Evolutionary conservation across 1,140 invertebrate genomes (phyloP).

Genomic region (Chionoecetes opilio): DNA sequence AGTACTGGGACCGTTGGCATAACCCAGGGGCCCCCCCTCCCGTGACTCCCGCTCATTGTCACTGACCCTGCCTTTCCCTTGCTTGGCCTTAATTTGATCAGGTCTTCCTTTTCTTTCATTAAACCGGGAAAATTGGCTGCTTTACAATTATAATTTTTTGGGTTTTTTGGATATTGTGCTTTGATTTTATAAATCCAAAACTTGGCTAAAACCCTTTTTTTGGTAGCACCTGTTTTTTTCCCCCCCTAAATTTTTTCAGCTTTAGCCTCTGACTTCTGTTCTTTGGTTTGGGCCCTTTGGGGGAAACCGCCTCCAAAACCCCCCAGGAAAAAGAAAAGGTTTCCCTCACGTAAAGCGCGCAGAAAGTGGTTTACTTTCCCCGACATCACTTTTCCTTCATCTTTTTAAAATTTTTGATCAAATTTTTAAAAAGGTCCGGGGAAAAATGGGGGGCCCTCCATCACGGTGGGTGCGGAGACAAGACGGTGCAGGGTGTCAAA

Average conservation of each 20-base stretch:
- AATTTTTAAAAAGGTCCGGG: conserved; percentile 56
- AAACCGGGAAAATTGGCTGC: not conserved
- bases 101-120: not conserved
- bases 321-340: conserved; percentile 66
- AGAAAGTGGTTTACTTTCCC: conserved; percentile 59
- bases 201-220: conserved; percentile 61
- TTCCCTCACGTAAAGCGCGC: conserved; percentile 10
- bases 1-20: conserved; percentile 69
- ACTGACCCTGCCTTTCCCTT: not conserved
- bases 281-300: not conserved
- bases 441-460: conserved; percentile 4
- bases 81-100: not conserved
- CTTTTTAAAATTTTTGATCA: conserved; percentile 58
- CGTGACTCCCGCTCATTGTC: not conserved
- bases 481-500: not conserved
- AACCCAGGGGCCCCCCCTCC: conserved; percentile 56
- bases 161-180: conserved; percentile 60
- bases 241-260: conserved; percentile 52
- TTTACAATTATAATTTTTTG: not conserved
- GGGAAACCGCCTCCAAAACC: conserved; percentile 47
- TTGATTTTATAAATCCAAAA: conserved; percentile 57
- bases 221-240: conserved; percentile 67
- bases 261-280: conserved; percentile 60
- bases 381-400: conserved; percentile 34
- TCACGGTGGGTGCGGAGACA: not conserved